A percentile compares a stretch with the other conserved stretches of the same genome.
phyloP scores from a whole-genome alignment of 2,797 vertebrate genomes.

The Gymnothorax javanicus region DNA sequence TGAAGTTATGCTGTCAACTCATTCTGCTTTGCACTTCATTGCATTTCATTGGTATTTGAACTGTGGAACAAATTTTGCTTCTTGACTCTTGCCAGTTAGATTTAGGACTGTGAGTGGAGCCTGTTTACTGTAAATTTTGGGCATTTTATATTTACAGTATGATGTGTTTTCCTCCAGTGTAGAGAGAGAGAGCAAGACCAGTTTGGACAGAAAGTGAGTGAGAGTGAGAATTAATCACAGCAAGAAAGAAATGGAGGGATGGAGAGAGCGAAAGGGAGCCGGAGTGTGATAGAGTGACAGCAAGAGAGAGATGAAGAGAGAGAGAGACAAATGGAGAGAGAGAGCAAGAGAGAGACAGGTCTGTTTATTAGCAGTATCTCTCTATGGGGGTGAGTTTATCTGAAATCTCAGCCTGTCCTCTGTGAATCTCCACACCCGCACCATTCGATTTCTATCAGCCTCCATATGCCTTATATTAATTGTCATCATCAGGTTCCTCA shows the following conservation, averaged over 20 bases:
- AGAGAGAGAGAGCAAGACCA: neutral
- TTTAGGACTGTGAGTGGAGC: too few species aligned
- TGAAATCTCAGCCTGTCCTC: neutral
- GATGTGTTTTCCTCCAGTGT: too few species aligned
- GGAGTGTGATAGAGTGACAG: neutral
- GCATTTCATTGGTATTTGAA: too few species aligned
- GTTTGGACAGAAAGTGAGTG: neutral
- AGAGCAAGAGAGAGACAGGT: neutral
- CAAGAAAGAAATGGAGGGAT: neutral
- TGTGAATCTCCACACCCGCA: neutral
- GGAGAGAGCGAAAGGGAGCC: neutral
- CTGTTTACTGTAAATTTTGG: too few species aligned
- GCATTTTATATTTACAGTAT: too few species aligned
- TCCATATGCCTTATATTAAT: neutral
- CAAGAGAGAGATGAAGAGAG: neutral
- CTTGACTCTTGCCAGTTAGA: too few species aligned
- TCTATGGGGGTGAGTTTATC: neutral
- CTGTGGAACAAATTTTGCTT: too few species aligned
- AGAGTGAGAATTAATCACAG: too few species aligned
- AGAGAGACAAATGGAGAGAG: neutral
- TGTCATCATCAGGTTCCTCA: neutral
- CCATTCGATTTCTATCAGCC: neutral
- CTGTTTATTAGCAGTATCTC: neutral
- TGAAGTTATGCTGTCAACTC: neutral
- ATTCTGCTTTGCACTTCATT: neutral